phyloP scores from a whole-genome alignment of 2,797 vertebrate genomes.

The Acanthurus lineatus region DNA sequence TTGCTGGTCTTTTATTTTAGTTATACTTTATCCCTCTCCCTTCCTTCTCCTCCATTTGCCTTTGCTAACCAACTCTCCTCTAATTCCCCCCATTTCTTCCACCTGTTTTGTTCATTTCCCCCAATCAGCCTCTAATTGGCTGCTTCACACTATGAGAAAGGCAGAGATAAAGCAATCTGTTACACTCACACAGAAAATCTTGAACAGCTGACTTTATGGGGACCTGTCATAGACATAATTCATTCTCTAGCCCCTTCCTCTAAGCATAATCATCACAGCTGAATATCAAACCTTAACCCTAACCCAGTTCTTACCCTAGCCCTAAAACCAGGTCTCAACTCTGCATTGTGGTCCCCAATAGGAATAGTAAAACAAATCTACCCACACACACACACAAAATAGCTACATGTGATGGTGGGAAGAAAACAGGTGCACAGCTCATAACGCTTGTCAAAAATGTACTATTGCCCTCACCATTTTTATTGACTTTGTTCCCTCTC shows the following conservation, averaged over 20 bases:
- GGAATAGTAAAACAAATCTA: not conserved
- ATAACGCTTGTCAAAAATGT: slow-evolving; percentile 47
- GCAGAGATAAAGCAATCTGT: slow-evolving; percentile 28
- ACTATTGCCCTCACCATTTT: slow-evolving; percentile 2
- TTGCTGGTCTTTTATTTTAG: slow-evolving; percentile 19
- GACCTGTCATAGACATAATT: too few species aligned
- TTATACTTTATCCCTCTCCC: slow-evolving; percentile 6
- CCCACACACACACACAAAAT: not conserved
- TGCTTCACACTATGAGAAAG: slow-evolving; percentile 33
- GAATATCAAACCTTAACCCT: too few species aligned
- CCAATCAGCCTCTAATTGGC: slow-evolving; percentile 62
- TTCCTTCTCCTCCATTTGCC: slow-evolving; percentile 2
- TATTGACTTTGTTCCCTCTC: slow-evolving; percentile 27
- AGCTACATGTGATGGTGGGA: not conserved
- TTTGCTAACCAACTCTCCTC: slow-evolving; percentile 17
- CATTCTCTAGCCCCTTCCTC: too few species aligned
- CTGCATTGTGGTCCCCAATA: too few species aligned
- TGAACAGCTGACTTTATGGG: too few species aligned
- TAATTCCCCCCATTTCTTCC: slow-evolving; percentile 37
- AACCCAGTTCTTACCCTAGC: too few species aligned
- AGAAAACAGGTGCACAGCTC: slow-evolving; percentile 15
- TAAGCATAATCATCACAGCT: too few species aligned
- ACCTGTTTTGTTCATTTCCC: slow-evolving; percentile 39
- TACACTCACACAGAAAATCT: slow-evolving; percentile 2
- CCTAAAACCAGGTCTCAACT: too few species aligned